Evolutionary conservation across 2,113 vertebrate species (phyloP), one percentile per base, ranked within the genome.

Genomic region (Amia ocellicauda): DNA sequence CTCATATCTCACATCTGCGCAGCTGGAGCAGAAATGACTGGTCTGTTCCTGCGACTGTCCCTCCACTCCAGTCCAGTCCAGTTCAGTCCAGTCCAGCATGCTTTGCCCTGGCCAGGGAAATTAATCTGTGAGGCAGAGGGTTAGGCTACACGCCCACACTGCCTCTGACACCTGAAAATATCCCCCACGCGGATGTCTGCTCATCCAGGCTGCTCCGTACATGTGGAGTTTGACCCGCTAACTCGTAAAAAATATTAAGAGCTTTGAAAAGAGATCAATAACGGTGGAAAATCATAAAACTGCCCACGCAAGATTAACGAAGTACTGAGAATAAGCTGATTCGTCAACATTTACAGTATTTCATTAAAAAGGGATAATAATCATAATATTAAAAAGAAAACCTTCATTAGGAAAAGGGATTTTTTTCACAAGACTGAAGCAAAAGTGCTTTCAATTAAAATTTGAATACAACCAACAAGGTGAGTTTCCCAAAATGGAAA

Each of bases 321-420:
- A 69, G 36, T 7, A 10, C 40, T 3, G 20, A 63, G 65, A 68
- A 22, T 62, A 66, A 56, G 61, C 63, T 64, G 60, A 71, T 69
- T 66, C 50, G 36, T 64, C 59, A 71, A 64, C 41, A 55, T 36
- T 63, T 69, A 56, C 36, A 55, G 63, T 47, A 45, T 49, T 66
- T 55, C 67, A 66, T 31, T 26, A 51, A 24, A 51, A 58, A 45
- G n/a, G n/a, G n/a, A n/a, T n/a, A n/a, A n/a, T n/a, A n/a, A n/a
- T n/a, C n/a, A n/a, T n/a, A n/a, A n/a, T n/a, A n/a, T n/a, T n/a
- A n/a, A n/a, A n/a, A n/a, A n/a, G n/a, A n/a, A n/a, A n/a, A 58
- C 20, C 27, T 47, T 70, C 67, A 76, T 76, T 69, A 64, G 59
- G 57, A 28, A 62, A 60, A 65, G 58, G 49, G 55, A 29, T 47